Evolutionary conservation across 2,113 vertebrate species (phyloP).

Genomic region (Siphamia tubifer): DNA sequence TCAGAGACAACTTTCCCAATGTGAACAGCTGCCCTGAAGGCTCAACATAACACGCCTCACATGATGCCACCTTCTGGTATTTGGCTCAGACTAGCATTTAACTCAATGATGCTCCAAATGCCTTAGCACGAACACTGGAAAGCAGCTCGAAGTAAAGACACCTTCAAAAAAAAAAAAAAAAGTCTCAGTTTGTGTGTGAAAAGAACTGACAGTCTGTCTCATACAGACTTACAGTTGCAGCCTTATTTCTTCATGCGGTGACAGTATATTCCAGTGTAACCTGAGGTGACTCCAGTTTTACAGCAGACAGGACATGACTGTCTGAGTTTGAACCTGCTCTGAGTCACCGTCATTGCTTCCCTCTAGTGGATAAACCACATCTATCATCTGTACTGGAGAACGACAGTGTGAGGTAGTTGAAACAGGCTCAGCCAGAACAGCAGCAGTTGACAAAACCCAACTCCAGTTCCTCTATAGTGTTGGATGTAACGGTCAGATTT

Average conservation of each 20-base stretch:
- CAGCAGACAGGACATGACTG: background rate
- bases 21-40: background rate
- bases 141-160: too few relatives aligned
- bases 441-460: background rate
- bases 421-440: background rate
- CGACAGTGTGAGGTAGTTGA: background rate
- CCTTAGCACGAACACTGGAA: background rate
- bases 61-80: conserved; percentile 29
- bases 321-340: background rate
- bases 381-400: background rate
- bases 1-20: background rate
- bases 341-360: conserved; percentile 24
- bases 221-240: too few relatives aligned
- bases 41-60: background rate
- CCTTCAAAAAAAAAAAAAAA: too few relatives aligned
- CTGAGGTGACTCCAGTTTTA: too few relatives aligned
- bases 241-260: too few relatives aligned
- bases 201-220: too few relatives aligned
- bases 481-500: too few relatives aligned
- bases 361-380: conserved; percentile 50
- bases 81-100: background rate
- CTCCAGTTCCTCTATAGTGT: background rate
- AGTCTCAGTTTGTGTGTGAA: too few relatives aligned
- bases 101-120: background rate
- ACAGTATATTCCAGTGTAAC: too few relatives aligned